Evolutionary conservation across 2,113 vertebrate genomes (phyloP).

Genomic region (Megaleporinus macrocephalus): DNA sequence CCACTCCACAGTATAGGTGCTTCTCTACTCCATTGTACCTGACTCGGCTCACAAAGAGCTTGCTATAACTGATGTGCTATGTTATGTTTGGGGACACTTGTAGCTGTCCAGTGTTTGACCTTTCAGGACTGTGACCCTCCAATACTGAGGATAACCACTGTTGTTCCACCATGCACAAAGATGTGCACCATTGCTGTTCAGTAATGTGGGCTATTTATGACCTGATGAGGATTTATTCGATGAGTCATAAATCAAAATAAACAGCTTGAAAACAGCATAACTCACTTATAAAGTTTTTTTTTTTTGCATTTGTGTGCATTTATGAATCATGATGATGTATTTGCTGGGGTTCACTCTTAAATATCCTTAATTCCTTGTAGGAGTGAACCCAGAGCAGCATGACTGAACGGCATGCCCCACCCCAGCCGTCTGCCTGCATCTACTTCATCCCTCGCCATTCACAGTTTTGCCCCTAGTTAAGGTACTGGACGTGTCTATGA

Average conservation of each 20-base stretch:
- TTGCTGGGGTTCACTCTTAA: background rate
- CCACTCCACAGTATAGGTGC: background rate
- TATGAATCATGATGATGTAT: background rate
- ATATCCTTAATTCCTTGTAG: background rate
- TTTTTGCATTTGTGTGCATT: background rate
- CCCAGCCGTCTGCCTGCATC: background rate
- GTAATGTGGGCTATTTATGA: too few relatives aligned
- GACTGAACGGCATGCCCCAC: background rate
- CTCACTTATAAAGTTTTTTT: background rate
- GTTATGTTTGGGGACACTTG: background rate
- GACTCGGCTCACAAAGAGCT: background rate
- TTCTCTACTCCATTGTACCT: background rate
- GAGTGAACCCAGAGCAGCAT: background rate
- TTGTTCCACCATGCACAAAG: too few relatives aligned
- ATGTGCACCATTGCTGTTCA: too few relatives aligned
- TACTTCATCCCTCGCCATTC: background rate
- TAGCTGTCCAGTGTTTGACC: background rate
- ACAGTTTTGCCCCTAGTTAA: background rate
- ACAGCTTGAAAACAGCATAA: background rate
- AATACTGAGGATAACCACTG: too few relatives aligned
- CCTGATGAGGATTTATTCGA: background rate
- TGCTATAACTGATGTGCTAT: background rate
- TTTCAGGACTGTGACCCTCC: background rate
- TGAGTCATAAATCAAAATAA: slow-evolving; percentile 12
- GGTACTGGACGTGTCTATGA: background rate